Evolutionary conservation across 2,888 invertebrate genomes (phyloP).

Genomic region (Danaus chrysippus): DNA sequence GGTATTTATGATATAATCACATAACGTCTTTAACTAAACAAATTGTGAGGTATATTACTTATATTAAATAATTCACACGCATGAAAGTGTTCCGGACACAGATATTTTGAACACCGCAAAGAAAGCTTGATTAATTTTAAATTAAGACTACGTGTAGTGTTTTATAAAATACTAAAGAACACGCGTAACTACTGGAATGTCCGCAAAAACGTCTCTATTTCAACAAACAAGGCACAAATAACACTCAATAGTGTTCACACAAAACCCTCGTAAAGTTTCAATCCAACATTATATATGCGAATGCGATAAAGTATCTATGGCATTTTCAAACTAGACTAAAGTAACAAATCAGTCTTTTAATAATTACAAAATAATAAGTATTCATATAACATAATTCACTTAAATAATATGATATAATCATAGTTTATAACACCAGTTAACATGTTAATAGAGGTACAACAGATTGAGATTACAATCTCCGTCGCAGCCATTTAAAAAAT

Average conservation of each 20-base stretch:
- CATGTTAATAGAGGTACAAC: constrained; percentile 28
- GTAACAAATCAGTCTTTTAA: constrained; percentile 79
- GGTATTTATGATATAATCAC: constrained; percentile 51
- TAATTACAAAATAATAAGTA: constrained; percentile 68
- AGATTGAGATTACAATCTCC: constrained; percentile 73
- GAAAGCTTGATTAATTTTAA: constrained; percentile 20
- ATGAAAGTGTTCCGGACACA: constrained; percentile 32
- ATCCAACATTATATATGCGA: constrained; percentile 58
- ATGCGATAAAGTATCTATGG: constrained; percentile 72
- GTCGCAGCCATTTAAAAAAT: constrained; percentile 83
- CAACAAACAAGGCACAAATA: constrained; percentile 75
- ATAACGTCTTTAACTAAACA: constrained; percentile 58
- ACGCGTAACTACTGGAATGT: constrained; percentile 68
- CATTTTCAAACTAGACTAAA: constrained; percentile 78
- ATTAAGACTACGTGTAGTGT: constrained; percentile 26
- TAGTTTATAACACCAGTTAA: constrained; percentile 34
- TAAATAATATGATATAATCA: constrained; percentile 38
- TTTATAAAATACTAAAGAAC: constrained; percentile 48
- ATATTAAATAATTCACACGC: constrained; percentile 26
- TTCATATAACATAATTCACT: constrained; percentile 48
- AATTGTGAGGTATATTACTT: constrained; percentile 51
- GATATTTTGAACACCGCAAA: constrained; percentile 28
- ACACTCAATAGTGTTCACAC: constrained; percentile 61
- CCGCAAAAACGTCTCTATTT: constrained; percentile 52
- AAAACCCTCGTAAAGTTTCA: constrained; percentile 46